Evolutionary conservation across 2,888 invertebrate genomes (phyloP).

Genomic region (Eurytoma adleriae): DNA sequence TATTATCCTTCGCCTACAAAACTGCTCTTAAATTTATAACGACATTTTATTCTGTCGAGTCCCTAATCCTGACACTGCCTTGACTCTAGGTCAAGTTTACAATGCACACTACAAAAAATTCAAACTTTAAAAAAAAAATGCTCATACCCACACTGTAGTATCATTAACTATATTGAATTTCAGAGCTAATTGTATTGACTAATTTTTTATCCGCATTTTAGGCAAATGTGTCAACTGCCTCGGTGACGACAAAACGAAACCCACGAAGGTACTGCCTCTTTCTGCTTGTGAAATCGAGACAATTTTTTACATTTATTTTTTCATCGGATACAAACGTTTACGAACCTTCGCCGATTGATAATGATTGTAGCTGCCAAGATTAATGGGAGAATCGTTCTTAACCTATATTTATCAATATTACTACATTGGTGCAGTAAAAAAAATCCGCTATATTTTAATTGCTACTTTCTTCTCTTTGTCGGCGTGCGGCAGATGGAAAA

Average conservation of each 20-base stretch:
- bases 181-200: too few species aligned
- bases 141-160: too few species aligned
- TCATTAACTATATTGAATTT: too few species aligned
- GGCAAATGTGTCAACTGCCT: constrained; percentile 11
- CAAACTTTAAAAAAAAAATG: too few species aligned
- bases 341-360: constrained; percentile 23
- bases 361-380: constrained; percentile 42
- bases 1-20: constrained; percentile 38
- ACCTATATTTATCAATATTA: constrained; percentile 41
- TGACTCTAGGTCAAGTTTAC: too few species aligned
- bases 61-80: background rate
- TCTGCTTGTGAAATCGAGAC: constrained; percentile 34
- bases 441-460: constrained; percentile 1
- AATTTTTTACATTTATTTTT: constrained; percentile 33
- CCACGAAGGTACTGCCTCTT: background rate
- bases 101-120: too few species aligned
- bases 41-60: background rate
- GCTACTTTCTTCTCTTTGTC: constrained; percentile 20
- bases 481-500: background rate
- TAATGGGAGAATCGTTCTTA: constrained; percentile 52
- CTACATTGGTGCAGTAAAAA: constrained; percentile 12
- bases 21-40: constrained; percentile 26
- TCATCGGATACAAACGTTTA: background rate
- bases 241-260: constrained; percentile 2
- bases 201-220: background rate